Evolutionary conservation across 2,113 vertebrate genomes (phyloP), one percentile per base, ranked within the genome.

Genomic region (Vanacampus margaritifer): DNA sequence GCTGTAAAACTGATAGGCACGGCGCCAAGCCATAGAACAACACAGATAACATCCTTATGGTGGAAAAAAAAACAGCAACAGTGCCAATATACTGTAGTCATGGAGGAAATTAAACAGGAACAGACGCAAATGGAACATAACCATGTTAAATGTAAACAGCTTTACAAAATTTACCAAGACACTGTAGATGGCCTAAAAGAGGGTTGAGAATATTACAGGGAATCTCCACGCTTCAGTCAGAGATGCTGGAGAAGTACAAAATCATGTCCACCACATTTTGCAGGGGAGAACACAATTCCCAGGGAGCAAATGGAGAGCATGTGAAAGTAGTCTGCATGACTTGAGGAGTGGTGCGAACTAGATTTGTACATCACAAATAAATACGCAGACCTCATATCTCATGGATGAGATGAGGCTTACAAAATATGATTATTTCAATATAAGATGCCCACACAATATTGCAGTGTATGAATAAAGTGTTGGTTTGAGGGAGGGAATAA

Each of bases 1-100:
- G 68, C 65, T 23, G 24, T 71, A 57, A 54, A 78, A 72, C 76
- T 73, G 86, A 89, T 80, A 84, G 82, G 81, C 76, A 41, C 56
- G 65, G 76, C 13, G 71, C 80, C 81, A 80, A 74, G 45, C 65
- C 39, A 39, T 32, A 62, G 13, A 73, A 69, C 65, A 77, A 64
- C 71, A 68, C 66, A 76, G 80, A 89, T 82, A 83, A 75, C 46
- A 46, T 45, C 64, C 75, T 64, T 39, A 59, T 26, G 39, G 68
- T 19, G 1, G 72, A 78, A 83, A 76, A 83, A 76, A 69, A 69
- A 59, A 43, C n/a, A 48, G 54, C 32, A 68, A 74, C 73, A 59
- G 54, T 66, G 64, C 73, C 67, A 74, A 53, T 41, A 45, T 16
- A 28, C 66, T 69, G 64, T 45, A 32, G 28, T 32, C 28, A 32